Evolutionary conservation across 64 coral and sea anemone genomes (phyloP), one percentile per base, ranked within the genome.

Genomic region (Acropora tenuis): DNA sequence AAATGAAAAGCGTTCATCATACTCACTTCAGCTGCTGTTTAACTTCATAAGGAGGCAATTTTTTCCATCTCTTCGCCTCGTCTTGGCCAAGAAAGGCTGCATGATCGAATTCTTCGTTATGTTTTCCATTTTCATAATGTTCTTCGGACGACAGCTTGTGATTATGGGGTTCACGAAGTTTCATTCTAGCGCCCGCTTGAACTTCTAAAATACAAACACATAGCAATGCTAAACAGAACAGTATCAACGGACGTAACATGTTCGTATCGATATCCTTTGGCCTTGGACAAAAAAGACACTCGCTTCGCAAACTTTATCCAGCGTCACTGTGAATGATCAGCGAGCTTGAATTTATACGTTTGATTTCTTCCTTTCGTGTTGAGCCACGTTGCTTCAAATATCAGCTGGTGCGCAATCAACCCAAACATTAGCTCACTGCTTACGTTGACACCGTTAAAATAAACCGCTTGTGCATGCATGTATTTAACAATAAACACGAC

Each of bases 31-130:
- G 91, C 19, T 91, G 87, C 78, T 90, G 75, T 45, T 93, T 90
- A 4, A 92, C 93, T 68, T 94, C 77, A 43, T 88, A 79, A 5
- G 69, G 57, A 8, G 88, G 84, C 9, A 97, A 45, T 1, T 86
- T 52, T 4, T 88, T 48, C 73, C 86, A 93, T 53, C 48, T 42
- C 0, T 7, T 19, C 0, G 95, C 92, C 16, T 88, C 42, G 12
- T 94, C 82, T 88, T 91, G 76, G 41, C 95, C 95, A 3, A 97
- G 84, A 46, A 97, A 97, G 20, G 95, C 95, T 8, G 94, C 88
- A 8, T 94, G 92, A 41, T 97, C 95, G 72, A 91, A 94, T 52
- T 94, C 65, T 6, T 19, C 5, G 12, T 90, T 84, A 17, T 97
- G 95, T 16, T 61, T 69, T 16, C 73, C 92, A 10, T 89, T 45